Conservation (phyloP, 2,797 vertebrate genomes). For the Mionectes olivaceus region DNA sequence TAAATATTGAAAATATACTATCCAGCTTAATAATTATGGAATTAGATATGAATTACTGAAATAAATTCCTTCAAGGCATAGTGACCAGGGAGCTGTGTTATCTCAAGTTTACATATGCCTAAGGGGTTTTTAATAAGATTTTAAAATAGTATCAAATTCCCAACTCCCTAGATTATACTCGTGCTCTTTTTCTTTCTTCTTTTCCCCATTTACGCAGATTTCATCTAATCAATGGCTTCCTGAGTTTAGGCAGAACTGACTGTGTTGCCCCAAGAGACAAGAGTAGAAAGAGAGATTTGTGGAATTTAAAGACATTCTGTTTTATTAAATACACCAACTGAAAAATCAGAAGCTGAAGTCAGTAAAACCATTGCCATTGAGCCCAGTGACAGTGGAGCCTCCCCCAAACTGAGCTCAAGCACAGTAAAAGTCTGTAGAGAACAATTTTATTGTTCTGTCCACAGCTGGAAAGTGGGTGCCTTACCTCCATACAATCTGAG, state of each 20-base stretch:
- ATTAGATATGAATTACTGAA: constrained; percentile 61
- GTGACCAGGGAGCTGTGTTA: constrained; percentile 21
- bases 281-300: not conserved
- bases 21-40: constrained; percentile 57
- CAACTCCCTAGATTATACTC: not conserved
- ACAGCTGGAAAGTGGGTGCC: rapidly evolving
- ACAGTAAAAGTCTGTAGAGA: not conserved
- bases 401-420: not conserved
- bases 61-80: constrained; percentile 8
- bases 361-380: not conserved
- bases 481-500: not conserved
- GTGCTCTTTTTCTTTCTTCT: not conserved
- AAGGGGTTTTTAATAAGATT: constrained; percentile 5
- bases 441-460: not conserved
- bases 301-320: not conserved
- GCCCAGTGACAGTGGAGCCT: not conserved
- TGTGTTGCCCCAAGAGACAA: not conserved
- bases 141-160: constrained; percentile 26
- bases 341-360: not conserved
- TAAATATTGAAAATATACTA: constrained; percentile 30
- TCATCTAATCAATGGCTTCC: constrained; percentile 31
- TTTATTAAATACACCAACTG: not conserved
- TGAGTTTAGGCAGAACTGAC: constrained; percentile 1
- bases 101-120: constrained; percentile 61
- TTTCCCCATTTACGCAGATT: not conserved